Evolutionary conservation across 2,888 invertebrate genomes (phyloP).

Genomic region (Drosophila formosana): DNA sequence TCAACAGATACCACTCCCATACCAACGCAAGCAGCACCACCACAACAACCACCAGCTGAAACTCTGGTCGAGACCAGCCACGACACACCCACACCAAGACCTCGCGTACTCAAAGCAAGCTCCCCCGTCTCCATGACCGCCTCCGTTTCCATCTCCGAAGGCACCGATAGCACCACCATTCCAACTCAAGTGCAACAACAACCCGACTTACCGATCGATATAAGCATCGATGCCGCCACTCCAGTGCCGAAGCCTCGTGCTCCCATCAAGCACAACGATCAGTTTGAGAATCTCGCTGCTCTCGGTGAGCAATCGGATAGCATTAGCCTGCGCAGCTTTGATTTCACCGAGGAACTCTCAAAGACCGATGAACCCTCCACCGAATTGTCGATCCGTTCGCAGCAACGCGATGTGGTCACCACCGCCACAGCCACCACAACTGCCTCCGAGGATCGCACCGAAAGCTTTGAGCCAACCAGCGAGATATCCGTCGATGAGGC

Average conservation of each 20-base stretch:
- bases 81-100: slow-evolving; percentile 86
- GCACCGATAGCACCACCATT: slow-evolving; percentile 72
- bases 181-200: slow-evolving; percentile 65
- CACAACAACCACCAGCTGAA: slow-evolving; percentile 53
- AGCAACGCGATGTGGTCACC: slow-evolving; percentile 67
- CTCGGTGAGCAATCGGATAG: slow-evolving; percentile 81
- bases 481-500: slow-evolving; percentile 79
- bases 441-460: slow-evolving; percentile 78
- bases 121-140: slow-evolving; percentile 65
- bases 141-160: slow-evolving; percentile 54
- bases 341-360: slow-evolving; percentile 81
- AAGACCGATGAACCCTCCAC: slow-evolving; percentile 82
- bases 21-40: slow-evolving; percentile 51
- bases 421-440: slow-evolving; percentile 73
- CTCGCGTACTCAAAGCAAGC: slow-evolving; percentile 84
- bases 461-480: slow-evolving; percentile 79
- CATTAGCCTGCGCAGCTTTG: slow-evolving; percentile 81
- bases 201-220: slow-evolving; percentile 60
- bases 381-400: slow-evolving; percentile 74
- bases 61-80: slow-evolving; percentile 64
- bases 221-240: slow-evolving; percentile 55
- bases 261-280: slow-evolving; percentile 78
- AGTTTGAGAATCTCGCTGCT: slow-evolving; percentile 75
- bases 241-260: slow-evolving; percentile 84
- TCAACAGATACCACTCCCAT: slow-evolving; percentile 81